These are phyloP conservation scores for Lasioglossum lativentre DNA, from an alignment of 2,888 invertebrate species.

Conservation along the genomic window DNA sequence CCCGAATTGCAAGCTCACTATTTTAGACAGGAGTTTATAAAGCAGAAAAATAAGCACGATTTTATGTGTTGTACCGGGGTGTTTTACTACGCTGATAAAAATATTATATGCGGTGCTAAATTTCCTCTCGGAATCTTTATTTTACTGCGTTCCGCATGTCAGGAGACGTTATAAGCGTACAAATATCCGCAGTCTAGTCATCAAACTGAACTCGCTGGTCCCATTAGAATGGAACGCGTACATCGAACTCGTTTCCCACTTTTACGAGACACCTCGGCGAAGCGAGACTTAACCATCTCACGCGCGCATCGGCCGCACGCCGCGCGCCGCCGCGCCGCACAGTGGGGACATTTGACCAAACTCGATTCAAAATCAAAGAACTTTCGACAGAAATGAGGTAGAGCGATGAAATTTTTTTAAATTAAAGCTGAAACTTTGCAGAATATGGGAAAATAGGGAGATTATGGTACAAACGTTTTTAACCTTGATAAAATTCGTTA, in stretches of 20 bases:
- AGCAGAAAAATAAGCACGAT: background rate
- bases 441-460: too few relatives aligned
- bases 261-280: background rate
- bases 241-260: background rate
- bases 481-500: too few relatives aligned
- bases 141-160: background rate
- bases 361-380: too few relatives aligned
- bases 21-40: background rate
- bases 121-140: background rate
- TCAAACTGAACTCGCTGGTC: background rate
- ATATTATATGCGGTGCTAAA: background rate
- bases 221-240: constrained; percentile 5
- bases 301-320: background rate
- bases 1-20: background rate
- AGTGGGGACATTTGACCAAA: too few relatives aligned
- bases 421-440: too few relatives aligned
- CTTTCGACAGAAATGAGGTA: too few relatives aligned
- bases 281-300: background rate
- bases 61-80: background rate
- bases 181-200: background rate
- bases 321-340: too few relatives aligned
- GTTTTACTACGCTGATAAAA: background rate
- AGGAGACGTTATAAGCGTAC: background rate
- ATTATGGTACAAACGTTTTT: too few relatives aligned
- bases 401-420: too few relatives aligned